Conservation (phyloP, 1,140 invertebrate genomes). For the Penaeus indicus region DNA sequence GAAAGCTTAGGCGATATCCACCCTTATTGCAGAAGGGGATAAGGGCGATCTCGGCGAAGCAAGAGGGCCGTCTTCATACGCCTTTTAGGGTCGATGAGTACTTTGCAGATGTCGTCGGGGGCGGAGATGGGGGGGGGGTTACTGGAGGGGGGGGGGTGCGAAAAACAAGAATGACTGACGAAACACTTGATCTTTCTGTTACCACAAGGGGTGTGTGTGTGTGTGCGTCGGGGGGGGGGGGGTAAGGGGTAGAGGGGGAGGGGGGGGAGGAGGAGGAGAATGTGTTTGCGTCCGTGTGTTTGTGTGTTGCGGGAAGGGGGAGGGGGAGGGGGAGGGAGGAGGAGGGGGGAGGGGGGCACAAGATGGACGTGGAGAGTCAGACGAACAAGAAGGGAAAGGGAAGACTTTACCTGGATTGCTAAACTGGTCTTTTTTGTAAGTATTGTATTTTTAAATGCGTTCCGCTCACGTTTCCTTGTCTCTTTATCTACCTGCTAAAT, state of each 20-base stretch:
- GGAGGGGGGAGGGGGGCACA: no score
- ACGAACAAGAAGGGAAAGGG: no score
- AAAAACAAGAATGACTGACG: slow-evolving; percentile 18
- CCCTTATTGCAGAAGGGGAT: neutral
- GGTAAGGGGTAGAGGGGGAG: neutral
- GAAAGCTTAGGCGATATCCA: neutral
- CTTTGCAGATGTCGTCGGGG: slow-evolving; percentile 16
- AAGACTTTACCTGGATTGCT: no score
- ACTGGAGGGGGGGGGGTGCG: neutral
- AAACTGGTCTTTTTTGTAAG: no score
- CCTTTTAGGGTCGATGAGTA: neutral
- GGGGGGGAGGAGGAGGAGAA: no score
- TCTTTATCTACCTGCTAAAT: no score
- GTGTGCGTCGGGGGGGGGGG: neutral
- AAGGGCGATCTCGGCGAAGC: neutral
- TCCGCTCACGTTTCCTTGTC: no score
- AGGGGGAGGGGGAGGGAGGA: no score
- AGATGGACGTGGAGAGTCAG: no score
- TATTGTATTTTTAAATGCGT: no score
- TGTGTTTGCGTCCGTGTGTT: no score
- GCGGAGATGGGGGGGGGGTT: neutral
- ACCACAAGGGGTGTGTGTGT: neutral
- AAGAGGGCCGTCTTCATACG: neutral
- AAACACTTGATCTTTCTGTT: neutral
- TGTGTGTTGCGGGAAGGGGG: no score